phyloP scores from a whole-genome alignment of 2,113 vertebrate species.

The Gyps fulvus region DNA sequence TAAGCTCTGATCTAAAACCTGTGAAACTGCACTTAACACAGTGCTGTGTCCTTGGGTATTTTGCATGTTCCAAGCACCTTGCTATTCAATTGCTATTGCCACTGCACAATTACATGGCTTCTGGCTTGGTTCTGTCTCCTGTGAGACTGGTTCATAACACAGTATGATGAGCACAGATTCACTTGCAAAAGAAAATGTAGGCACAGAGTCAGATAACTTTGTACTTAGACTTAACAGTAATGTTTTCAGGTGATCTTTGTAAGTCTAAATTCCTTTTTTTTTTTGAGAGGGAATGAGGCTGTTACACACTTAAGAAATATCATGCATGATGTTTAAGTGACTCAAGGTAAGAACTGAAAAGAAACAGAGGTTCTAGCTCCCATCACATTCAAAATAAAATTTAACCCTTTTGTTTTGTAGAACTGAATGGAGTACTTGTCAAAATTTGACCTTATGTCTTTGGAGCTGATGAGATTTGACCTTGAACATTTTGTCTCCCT shows the following conservation, averaged over 20 bases:
- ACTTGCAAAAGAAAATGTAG: not conserved
- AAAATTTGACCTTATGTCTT: not conserved
- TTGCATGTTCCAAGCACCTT: not conserved
- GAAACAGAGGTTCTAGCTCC: not conserved
- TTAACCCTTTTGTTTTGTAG: not conserved
- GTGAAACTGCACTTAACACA: not conserved
- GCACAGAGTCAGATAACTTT: no score
- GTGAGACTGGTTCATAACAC: not conserved
- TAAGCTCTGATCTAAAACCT: not conserved
- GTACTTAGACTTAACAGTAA: not conserved
- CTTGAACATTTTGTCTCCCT: not conserved
- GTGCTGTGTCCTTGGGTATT: not conserved
- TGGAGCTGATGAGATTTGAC: not conserved
- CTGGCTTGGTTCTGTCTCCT: not conserved
- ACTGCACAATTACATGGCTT: not conserved
- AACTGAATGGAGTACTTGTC: not conserved
- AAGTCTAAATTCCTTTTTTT: not conserved
- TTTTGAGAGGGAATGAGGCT: not conserved
- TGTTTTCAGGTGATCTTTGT: not conserved
- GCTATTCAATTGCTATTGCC: not conserved
- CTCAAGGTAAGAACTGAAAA: not conserved
- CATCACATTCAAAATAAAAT: not conserved
- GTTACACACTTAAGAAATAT: not conserved
- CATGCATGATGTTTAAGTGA: no score
- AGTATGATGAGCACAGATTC: not conserved